Evolutionary conservation across 2,113 vertebrate genomes (phyloP), one percentile per base, ranked within the genome.

Genomic region (Zosterops japonicus): DNA sequence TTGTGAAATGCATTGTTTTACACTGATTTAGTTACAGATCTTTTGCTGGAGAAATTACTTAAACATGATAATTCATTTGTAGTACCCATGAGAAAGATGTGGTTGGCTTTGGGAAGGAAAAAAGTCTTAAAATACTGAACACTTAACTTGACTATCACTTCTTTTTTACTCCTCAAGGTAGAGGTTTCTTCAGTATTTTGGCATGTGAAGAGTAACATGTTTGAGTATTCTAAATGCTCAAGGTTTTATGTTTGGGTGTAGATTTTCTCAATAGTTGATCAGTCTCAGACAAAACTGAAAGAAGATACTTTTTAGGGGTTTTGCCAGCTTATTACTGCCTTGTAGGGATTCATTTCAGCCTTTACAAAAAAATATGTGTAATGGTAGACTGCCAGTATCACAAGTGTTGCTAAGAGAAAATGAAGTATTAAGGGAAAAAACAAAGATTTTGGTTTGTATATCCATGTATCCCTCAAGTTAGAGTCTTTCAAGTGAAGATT

Each of bases 241-340:
- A 0, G 46, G 23, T 19, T 81, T 69, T 77, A 15, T 70, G 27
- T 12, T 27, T 31, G 19, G 14, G 25, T 5, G 3, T 89, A n/a
- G 47, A 56, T 77, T 77, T 87, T 69, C 25, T 83, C 22, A 35
- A 2, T 3, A n/a, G 8, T 22, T n/a, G 14, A 12, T 83, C 11
- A 9, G 21, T 84, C 12, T 31, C 35, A 50, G 35, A 16, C 1
- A 14, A 55, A 28, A 63, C 28, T 72, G 24, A 55, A 87, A 69
- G 22, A 47, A 22, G 21, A 15, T 13, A 14, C 5, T 0, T 59
- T 47, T 33, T 6, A 2, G 12, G 29, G 8, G 1, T 25, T 36
- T 74, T 83, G 9, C 39, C 15, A 20, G 15, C 9, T 85, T 65
- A 6, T 64, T 61, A 3, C 23, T 69, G 27, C 24, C 24, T 74